These are phyloP conservation scores for Tromatobia lineatoria DNA, from an alignment of 2,888 invertebrate species.

Conservation along the genomic window DNA sequence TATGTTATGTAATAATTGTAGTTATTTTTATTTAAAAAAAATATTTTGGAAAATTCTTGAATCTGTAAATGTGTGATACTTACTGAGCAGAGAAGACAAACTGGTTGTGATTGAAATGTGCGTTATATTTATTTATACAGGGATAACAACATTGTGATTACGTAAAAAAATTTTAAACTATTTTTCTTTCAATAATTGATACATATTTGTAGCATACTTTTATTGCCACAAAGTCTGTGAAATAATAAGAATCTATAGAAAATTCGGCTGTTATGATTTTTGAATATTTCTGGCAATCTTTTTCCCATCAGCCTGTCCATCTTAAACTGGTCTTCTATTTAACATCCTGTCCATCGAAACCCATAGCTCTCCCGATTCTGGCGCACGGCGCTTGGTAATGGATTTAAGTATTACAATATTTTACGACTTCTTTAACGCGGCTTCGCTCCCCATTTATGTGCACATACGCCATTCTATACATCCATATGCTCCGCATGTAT, in stretches of 20 bases:
- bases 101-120: no score
- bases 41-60: not conserved
- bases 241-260: not conserved
- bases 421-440: conserved; percentile 39
- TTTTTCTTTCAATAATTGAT: no score
- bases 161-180: no score
- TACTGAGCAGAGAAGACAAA: no score
- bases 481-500: not conserved
- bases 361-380: not conserved
- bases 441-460: conserved; percentile 20
- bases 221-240: not conserved
- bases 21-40: not conserved
- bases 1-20: no score
- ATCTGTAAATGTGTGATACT: no score
- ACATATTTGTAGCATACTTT: no score
- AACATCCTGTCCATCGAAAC: not conserved
- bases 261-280: not conserved
- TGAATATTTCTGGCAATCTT: not conserved
- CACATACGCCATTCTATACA: conserved; percentile 2
- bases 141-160: no score
- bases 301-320: not conserved
- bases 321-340: not conserved
- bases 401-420: conserved; percentile 50
- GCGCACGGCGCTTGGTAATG: conserved; percentile 25
- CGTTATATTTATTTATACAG: no score